Base-by-base conservation (phyloP, 1,140 invertebrate genomes). In the Batillaria attramentaria region DNA sequence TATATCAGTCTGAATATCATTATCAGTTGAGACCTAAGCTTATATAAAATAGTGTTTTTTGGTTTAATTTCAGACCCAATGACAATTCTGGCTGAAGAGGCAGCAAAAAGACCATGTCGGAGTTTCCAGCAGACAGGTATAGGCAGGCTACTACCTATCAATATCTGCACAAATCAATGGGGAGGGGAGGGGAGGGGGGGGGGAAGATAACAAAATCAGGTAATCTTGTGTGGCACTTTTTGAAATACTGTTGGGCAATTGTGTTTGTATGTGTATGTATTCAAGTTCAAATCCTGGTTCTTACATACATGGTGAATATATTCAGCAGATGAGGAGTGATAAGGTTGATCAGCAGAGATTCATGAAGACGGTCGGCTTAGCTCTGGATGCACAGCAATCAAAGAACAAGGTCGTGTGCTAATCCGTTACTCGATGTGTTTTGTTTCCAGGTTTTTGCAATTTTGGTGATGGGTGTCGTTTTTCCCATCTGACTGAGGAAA, bases 391-490 rank as follows among this genome's bases (percentile, higher is more conserved):
- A n/a, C n/a, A n/a, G n/a, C n/a, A n/a, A n/a, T n/a, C n/a, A n/a
- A n/a, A n/a, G n/a, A n/a, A n/a, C n/a, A 6, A 6, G 6, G 20
- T 28, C 28, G 6, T 62, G 28, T 10, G 57, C 6, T n/a, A 62
- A 6, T 28, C n/a, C 28, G 57, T 18, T 10, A n/a, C 20, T 5
- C 8, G 31, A n/a, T 8, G 10, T 66, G 31, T 66, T 35, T 66
- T 31, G 62, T n/a, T 83, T 76, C 4, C 57, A 85, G 84, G 82
- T n/a, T 54, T 24, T 24, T 85, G 84, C 72, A 72, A 84, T 37
- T 85, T 65, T 80, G 84, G 84, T 20, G 77, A 80, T 42, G 75
- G 65, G 33, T 85, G 84, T 57, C 79, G 78, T n/a, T 85, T 78
- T 72, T 82, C 82, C 13, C 84, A 85, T 46, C 60, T 85, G 72